Evolutionary conservation across 2,797 vertebrate genomes (phyloP), one percentile per base, ranked within the genome.

Genomic region (Nannoperca australis): DNA sequence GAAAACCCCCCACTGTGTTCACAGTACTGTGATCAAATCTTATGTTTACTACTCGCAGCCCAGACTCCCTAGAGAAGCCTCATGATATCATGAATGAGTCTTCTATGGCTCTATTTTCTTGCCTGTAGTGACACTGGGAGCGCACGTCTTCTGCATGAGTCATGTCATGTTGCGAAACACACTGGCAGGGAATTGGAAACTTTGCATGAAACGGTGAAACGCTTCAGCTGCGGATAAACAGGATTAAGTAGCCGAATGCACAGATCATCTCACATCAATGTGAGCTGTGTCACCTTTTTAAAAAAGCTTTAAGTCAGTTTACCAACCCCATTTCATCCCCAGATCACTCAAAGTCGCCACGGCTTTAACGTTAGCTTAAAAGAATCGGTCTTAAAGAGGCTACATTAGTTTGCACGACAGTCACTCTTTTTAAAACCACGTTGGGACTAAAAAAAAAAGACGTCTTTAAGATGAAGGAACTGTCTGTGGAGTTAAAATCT

Each of bases 111-210:
- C 72, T 76, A 45, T 79, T 70, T 87, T 87, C 70, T 58, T 83
- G 62, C 86, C 65, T 75, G 30, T 73, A 70, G 76, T 82, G 88
- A 82, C 88, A 83, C 51, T 73, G 85, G 70, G 65, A 82, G 75
- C 70, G 88, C 84, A 78, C 84, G 85, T 90, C 82, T 86, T 77
- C 72, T 79, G 88, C 88, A 90, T 91, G 91, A 93, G 36, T 94
- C 92, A 94, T 63, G 82, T 63, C 73, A 90, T 69, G 83, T 93
- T 92, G 89, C 91, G 87, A 92, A 91, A 94, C 65, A 63, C 79
- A 66, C 54, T 54, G 58, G 71, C 17, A 44, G 65, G 56, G 76
- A 84, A 50, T 87, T 50, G 84, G 89, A 87, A 92, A 93, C 77
- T 91, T 90, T 66, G 70, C 51, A 71, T 75, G 50, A 76, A 83